Evolutionary conservation across 1,140 invertebrate species (phyloP).

Genomic region (Drosophila dunni): DNA sequence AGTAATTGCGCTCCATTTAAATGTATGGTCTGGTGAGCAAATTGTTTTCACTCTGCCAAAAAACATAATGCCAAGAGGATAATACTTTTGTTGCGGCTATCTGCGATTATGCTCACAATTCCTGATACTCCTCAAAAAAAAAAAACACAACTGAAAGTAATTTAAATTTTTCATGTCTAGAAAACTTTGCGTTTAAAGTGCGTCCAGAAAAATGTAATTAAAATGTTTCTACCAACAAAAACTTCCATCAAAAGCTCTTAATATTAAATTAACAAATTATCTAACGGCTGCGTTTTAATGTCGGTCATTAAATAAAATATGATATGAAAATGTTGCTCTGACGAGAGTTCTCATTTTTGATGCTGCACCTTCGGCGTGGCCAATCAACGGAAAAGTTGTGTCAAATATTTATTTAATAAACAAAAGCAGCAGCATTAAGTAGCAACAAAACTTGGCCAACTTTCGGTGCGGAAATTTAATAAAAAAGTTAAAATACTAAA

Average conservation of each 20-base stretch:
- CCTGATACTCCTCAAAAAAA: neutral
- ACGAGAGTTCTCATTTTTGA: constrained; percentile 2
- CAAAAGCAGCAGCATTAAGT: constrained; percentile 50
- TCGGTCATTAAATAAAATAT: constrained; percentile 35
- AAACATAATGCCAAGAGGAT: neutral
- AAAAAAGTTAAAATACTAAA: constrained; percentile 66
- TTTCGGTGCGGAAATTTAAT: constrained; percentile 57
- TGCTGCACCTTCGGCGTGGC: constrained; percentile 21
- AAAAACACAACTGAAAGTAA: neutral
- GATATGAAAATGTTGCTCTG: constrained; percentile 8
- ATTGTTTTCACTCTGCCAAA: constrained; percentile 19
- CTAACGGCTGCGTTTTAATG: constrained; percentile 43
- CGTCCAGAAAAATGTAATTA: neutral
- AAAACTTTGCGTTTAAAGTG: neutral
- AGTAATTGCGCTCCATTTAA: constrained; percentile 14
- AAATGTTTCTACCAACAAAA: neutral
- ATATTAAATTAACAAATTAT: constrained; percentile 27
- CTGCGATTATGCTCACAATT: constrained; percentile 5
- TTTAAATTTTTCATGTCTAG: neutral
- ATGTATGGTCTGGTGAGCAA: constrained; percentile 1
- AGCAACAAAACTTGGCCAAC: constrained; percentile 48
- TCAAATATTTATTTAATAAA: constrained; percentile 74
- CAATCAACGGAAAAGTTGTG: constrained; percentile 60
- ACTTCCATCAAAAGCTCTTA: neutral
- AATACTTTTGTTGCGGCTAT: neutral